Evolutionary conservation across 37 sponge, comb jelly and placozoan genomes (phyloP), one percentile per base, ranked within the genome.

Genomic region (Halichondria panicea): DNA sequence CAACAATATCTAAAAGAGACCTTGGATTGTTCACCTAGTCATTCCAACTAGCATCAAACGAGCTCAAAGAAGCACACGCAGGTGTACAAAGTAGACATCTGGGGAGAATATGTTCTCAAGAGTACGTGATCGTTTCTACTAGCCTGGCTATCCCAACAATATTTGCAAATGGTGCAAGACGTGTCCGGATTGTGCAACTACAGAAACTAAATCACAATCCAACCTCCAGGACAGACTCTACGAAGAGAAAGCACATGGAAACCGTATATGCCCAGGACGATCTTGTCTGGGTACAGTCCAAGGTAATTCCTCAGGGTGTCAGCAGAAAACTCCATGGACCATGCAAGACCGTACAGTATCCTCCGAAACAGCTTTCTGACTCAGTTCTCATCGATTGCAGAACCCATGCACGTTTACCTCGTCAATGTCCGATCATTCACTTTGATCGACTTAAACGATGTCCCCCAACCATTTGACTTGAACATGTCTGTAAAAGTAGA

Each of bases 101-200:
- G 4, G 78, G 78, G 57, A 66, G 9, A 66, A 67, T 30, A 71
- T 65, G 22, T 66, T 81, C 30, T 24, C 15, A 4, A 52, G 72
- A 63, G 37, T 71, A 8, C 12, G 41, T 28, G 72, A 81, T 42
- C 36, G 72, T 21, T 81, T 64, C 41, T 81, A 81, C 72, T 81
- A 65, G 81, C 72, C 81, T 15, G 72, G 72, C 21, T 28, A 53
- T 50, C 40, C 30, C 3, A 37, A 45, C 21, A 61, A 79, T 43
- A 48, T 68, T 1, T 9, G 21, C 24, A 55, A 71, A 0, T 70
- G 62, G 61, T 69, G 72, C 40, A 28, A 31, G 72, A 72, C 61
- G 0, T 80, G 71, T 58, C 40, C 63, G 0, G 8, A 21, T 27
- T 81, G 72, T 63, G 53, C 72, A 15, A 4, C 46, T 2, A 32